phyloP scores from a whole-genome alignment of 2,113 vertebrate species.

The Semicossyphus pulcher region DNA sequence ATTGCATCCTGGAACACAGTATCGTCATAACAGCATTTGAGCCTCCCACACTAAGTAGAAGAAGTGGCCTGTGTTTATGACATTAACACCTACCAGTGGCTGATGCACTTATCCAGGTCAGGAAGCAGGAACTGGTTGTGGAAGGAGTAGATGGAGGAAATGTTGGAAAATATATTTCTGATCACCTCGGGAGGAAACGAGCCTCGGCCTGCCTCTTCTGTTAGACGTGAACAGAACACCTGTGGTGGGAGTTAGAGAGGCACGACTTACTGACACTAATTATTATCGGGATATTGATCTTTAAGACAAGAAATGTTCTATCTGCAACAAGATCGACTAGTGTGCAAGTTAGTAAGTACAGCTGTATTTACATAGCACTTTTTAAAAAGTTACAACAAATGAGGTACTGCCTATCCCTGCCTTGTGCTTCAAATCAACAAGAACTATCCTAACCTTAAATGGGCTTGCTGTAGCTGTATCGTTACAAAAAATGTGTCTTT shows the following conservation, averaged over 20 bases:
- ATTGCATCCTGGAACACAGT: too few species aligned
- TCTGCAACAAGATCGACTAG: not conserved
- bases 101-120: slow-evolving; percentile 87
- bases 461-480: too few species aligned
- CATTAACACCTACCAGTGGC: slow-evolving; percentile 83
- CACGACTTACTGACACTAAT: not conserved
- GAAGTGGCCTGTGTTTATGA: too few species aligned
- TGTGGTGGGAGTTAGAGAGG: slow-evolving; percentile 50
- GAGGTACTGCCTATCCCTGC: not conserved
- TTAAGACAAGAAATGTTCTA: not conserved
- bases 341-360: too few species aligned
- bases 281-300: not conserved
- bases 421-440: not conserved
- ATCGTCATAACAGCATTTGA: too few species aligned
- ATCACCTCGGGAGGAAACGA: slow-evolving; percentile 88
- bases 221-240: slow-evolving; percentile 88
- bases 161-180: slow-evolving; percentile 91
- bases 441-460: too few species aligned
- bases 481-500: too few species aligned
- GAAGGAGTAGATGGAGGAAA: slow-evolving; percentile 92
- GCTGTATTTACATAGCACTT: too few species aligned
- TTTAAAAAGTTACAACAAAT: too few species aligned
- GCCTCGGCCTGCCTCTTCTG: slow-evolving; percentile 85
- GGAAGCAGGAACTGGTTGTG: slow-evolving; percentile 90
- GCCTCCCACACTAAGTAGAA: too few species aligned